Evolutionary conservation across 2,888 invertebrate species (phyloP).

Genomic region (Eledona agricola): DNA sequence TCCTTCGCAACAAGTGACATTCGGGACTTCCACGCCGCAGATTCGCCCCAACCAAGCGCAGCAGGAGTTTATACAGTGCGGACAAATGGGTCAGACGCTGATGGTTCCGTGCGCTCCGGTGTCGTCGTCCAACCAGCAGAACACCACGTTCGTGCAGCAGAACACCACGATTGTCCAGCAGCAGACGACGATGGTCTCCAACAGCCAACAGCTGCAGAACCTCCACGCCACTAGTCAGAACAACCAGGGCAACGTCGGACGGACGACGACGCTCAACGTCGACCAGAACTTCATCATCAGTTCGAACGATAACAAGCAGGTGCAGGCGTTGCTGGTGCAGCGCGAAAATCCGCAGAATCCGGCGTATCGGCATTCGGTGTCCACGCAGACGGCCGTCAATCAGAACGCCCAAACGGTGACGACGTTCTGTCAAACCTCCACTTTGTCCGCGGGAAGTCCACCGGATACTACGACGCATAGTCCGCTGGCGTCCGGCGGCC

Average conservation of each 20-base stretch:
- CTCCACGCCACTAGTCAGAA: conserved; percentile 54
- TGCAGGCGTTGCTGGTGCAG: conserved; percentile 55
- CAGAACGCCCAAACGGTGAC: conserved; percentile 62
- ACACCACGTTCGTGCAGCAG: conserved; percentile 81
- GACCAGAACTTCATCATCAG: conserved; percentile 69
- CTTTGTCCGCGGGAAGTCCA: conserved; percentile 69
- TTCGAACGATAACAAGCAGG: conserved; percentile 57
- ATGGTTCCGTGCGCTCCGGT: conserved; percentile 74
- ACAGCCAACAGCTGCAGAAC: conserved; percentile 68
- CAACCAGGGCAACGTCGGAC: conserved; percentile 55
- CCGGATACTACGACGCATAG: conserved; percentile 89
- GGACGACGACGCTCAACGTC: conserved; percentile 65
- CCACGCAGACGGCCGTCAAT: conserved; percentile 76
- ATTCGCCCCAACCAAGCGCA: conserved; percentile 62
- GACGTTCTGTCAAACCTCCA: conserved; percentile 62
- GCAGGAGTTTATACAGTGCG: conserved; percentile 77
- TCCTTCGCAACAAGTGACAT: conserved; percentile 71
- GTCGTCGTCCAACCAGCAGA: conserved; percentile 68
- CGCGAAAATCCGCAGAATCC: conserved; percentile 52
- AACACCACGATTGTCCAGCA: conserved; percentile 87
- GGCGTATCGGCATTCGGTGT: conserved; percentile 74
- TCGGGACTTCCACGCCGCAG: conserved; percentile 50
- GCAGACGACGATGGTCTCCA: conserved; percentile 80
- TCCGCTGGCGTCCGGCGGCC: conserved; percentile 71
- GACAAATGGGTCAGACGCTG: conserved; percentile 74